A percentile compares a stretch with the other conserved stretches of the same genome.
phyloP scores from a whole-genome alignment of 2,888 invertebrate species.

The Acleris emargana region DNA sequence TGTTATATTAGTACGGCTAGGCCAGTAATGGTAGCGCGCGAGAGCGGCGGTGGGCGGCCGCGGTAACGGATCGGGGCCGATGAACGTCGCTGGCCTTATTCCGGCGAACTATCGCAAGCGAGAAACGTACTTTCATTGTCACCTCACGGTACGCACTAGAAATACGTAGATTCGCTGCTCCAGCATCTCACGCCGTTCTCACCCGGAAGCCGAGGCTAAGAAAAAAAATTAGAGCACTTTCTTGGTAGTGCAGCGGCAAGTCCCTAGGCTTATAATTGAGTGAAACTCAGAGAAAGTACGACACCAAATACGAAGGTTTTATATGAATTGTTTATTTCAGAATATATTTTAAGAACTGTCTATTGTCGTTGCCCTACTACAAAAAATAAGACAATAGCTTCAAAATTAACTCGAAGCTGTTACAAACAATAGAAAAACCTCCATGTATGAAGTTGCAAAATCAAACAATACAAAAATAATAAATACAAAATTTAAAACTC shows the following conservation, averaged over 20 bases:
- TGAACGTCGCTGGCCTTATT: slow-evolving; percentile 82
- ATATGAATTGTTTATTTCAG: too few relatives aligned
- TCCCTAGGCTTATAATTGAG: slow-evolving; percentile 9
- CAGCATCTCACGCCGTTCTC: slow-evolving; percentile 37
- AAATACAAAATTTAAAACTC: too few relatives aligned
- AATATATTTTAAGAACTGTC: too few relatives aligned
- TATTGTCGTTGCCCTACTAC: too few relatives aligned
- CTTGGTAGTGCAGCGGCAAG: slow-evolving; percentile 19
- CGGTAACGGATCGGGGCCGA: slow-evolving; percentile 78
- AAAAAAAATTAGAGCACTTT: slow-evolving; percentile 29
- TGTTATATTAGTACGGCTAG: slow-evolving; percentile 36
- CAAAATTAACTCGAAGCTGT: too few relatives aligned
- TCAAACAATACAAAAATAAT: too few relatives aligned
- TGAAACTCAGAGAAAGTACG: too few relatives aligned
- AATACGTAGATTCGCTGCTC: slow-evolving; percentile 36
- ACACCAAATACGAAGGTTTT: too few relatives aligned
- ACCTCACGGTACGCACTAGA: slow-evolving; percentile 63
- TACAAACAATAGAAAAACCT: too few relatives aligned
- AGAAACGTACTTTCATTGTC: slow-evolving; percentile 83
- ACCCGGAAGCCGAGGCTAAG: slow-evolving; percentile 31
- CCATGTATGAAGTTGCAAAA: too few relatives aligned
- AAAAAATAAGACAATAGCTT: too few relatives aligned
- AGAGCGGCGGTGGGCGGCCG: slow-evolving; percentile 47
- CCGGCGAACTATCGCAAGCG: slow-evolving; percentile 75
- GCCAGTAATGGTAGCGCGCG: slow-evolving; percentile 41